Percentiles rank a stretch among this genome's conserved stretches.
These are phyloP conservation scores for Trichonephila clavata DNA, from an alignment of 1,140 invertebrate species.

Conservation along the genomic window DNA sequence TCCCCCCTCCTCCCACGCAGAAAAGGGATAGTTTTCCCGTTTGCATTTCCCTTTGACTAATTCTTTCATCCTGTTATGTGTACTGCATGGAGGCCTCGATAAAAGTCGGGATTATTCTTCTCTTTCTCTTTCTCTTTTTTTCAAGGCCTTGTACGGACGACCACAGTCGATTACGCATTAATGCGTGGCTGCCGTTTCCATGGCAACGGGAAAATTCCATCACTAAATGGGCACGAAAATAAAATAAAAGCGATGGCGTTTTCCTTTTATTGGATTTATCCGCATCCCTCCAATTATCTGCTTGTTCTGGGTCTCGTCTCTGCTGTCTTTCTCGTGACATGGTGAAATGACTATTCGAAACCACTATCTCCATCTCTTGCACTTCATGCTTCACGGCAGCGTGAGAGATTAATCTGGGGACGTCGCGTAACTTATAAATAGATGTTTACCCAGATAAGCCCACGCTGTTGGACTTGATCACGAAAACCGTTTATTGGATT, in stretches of 20 bases:
- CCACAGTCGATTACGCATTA: slow-evolving; percentile 73
- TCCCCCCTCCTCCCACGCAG: too few species aligned
- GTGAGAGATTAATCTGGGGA: too few species aligned
- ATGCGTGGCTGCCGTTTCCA: slow-evolving; percentile 57
- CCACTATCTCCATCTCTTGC: background rate
- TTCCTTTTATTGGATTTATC: slow-evolving; percentile 72
- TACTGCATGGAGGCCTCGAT: background rate
- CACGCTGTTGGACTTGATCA: too few species aligned
- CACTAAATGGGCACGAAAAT: slow-evolving; percentile 68
- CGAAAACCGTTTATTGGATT: too few species aligned
- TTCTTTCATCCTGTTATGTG: slow-evolving; percentile 4
- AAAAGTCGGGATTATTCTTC: slow-evolving; percentile 7
- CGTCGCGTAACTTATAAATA: too few species aligned
- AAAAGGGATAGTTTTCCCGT: background rate
- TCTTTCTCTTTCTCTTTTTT: background rate
- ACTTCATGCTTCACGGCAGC: background rate
- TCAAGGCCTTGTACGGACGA: background rate
- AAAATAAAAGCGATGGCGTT: slow-evolving; percentile 66
- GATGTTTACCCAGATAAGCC: too few species aligned
- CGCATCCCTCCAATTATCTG: slow-evolving; percentile 66
- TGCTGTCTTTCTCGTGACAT: background rate
- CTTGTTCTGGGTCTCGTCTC: slow-evolving; percentile 62
- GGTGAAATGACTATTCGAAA: slow-evolving; percentile 1
- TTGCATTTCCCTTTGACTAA: slow-evolving; percentile 7
- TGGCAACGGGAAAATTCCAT: slow-evolving; percentile 59